phyloP scores from a whole-genome alignment of 2,888 invertebrate species.

The Pterostichus madidus region DNA sequence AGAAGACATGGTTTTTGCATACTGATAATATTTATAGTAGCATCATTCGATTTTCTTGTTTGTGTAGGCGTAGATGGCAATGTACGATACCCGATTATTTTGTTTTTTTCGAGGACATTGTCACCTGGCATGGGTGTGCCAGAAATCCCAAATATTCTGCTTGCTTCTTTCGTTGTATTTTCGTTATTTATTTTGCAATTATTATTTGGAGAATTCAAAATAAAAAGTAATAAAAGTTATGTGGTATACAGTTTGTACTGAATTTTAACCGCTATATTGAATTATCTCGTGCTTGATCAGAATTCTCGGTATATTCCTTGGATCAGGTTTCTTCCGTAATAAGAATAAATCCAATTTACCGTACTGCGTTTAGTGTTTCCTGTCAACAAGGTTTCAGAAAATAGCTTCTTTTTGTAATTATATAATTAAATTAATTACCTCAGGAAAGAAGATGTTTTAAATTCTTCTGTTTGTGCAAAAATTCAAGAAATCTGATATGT shows the following conservation, averaged over 20 bases:
- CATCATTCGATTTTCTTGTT: conserved; percentile 1
- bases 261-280: conserved; percentile 41
- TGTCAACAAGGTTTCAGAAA: conserved; percentile 34
- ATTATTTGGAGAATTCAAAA: conserved; percentile 19
- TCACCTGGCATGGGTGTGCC: neutral
- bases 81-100: conserved; percentile 29
- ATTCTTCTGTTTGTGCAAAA: conserved; percentile 30
- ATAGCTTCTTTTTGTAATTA: conserved; percentile 49
- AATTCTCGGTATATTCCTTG: conserved; percentile 25
- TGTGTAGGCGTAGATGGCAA: conserved; percentile 7
- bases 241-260: neutral
- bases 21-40: conserved; percentile 20
- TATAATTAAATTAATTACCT: conserved; percentile 52
- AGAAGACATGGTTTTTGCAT: conserved; percentile 27
- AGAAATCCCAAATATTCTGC: conserved; percentile 7
- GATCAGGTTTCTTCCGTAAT: conserved; percentile 37
- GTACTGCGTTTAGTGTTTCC: conserved; percentile 45
- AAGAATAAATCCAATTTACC: conserved; percentile 48
- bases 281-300: conserved; percentile 25
- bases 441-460: conserved; percentile 31
- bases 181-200: neutral
- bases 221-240: neutral
- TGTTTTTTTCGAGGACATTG: conserved; percentile 12
- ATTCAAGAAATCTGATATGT: conserved; percentile 41
- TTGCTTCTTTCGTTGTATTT: neutral